Evolutionary conservation across 2,797 vertebrate genomes (phyloP).

Genomic region (Neosilurus mollespiculum): DNA sequence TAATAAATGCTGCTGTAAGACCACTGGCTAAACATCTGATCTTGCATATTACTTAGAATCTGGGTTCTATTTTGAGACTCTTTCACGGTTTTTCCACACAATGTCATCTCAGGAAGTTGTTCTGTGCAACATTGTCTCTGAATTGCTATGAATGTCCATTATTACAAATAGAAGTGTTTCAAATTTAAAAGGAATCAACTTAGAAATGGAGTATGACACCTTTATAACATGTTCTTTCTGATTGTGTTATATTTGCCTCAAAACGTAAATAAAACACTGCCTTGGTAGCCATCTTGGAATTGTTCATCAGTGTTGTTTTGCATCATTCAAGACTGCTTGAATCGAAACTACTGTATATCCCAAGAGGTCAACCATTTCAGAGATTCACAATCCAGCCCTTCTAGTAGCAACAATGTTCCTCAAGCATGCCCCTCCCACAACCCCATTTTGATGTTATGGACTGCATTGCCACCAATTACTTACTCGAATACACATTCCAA

Average conservation of each 20-base stretch:
- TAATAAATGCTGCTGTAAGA: constrained; percentile 1
- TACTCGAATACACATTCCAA: background rate
- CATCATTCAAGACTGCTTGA: background rate
- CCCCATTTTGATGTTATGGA: background rate
- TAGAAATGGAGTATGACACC: background rate
- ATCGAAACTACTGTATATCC: too few species aligned
- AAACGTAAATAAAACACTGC: background rate
- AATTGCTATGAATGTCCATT: background rate
- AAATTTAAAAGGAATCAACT: background rate
- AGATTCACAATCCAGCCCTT: background rate
- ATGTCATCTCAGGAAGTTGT: background rate
- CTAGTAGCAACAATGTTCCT: background rate
- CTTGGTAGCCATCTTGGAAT: background rate
- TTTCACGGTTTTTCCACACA: background rate
- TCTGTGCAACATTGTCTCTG: background rate
- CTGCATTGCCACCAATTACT: background rate
- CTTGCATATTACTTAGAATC: background rate
- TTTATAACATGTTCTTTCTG: background rate
- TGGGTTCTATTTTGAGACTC: background rate
- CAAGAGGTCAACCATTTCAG: background rate
- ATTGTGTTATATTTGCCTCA: background rate
- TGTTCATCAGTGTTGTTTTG: background rate
- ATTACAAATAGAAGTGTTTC: background rate
- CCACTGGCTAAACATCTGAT: constrained; percentile 1
- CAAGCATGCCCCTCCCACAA: too few species aligned